Conservation (phyloP, 2,797 vertebrate genomes). For the Hydrophis major region DNA sequence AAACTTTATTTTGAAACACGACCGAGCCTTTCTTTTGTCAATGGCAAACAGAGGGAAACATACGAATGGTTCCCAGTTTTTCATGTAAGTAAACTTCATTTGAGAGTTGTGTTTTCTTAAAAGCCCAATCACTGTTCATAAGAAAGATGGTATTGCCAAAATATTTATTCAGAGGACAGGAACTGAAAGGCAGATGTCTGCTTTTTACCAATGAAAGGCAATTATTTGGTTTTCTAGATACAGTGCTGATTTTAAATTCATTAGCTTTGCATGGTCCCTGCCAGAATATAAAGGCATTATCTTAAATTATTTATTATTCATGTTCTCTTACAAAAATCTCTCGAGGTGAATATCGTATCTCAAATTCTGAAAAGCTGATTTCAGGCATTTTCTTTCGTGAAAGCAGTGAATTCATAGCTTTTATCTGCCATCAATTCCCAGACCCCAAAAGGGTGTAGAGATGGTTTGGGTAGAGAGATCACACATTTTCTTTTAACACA, state of each 20-base stretch:
- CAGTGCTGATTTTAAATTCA: conserved; percentile 11
- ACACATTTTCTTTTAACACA: not conserved
- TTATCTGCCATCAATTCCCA: not conserved
- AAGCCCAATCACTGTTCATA: conserved; percentile 76
- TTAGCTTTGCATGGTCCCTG: not conserved
- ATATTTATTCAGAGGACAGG: not conserved
- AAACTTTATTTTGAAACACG: conserved; percentile 99
- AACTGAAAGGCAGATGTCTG: not conserved
- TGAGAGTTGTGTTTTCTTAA: conserved; percentile 60
- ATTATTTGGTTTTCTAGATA: conserved; percentile 6
- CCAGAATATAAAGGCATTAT: not conserved
- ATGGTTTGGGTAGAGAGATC: not conserved
- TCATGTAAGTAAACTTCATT: conserved; percentile 88
- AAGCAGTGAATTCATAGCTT: not conserved
- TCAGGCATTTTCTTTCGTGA: not conserved
- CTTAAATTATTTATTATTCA: conserved; percentile 3
- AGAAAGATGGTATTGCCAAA: conserved; percentile 72
- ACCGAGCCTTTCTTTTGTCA: conserved; percentile 97
- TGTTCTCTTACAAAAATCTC: not conserved
- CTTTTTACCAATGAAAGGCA: conserved; percentile 16
- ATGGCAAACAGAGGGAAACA: conserved; percentile 99
- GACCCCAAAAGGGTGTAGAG: not conserved
- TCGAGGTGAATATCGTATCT: not conserved
- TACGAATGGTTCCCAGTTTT: conserved; percentile 99
- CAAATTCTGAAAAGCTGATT: not conserved